Evolutionary conservation across 2,113 vertebrate species (phyloP).

Genomic region (Deroptyus accipitrinus): DNA sequence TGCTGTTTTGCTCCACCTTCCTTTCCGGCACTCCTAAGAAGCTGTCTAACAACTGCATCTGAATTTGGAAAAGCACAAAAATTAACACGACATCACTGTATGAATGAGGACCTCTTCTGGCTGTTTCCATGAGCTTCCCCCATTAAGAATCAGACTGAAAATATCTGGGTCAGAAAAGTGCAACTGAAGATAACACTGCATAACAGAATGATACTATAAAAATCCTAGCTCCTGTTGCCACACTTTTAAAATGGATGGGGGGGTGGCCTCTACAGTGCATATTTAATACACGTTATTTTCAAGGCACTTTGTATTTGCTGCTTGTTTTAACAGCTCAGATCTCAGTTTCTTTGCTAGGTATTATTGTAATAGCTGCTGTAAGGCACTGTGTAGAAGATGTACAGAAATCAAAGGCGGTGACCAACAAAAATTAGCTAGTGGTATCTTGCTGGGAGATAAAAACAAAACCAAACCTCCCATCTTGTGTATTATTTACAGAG

Average conservation of each 20-base stretch:
- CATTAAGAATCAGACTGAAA: neutral
- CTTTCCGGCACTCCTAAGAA: neutral
- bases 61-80: neutral
- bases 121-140: constrained; percentile 35
- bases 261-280: neutral
- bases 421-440: neutral
- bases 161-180: constrained; percentile 34
- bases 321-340: neutral
- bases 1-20: neutral
- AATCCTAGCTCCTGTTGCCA: neutral
- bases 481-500: neutral
- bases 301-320: neutral
- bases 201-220: neutral
- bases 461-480: neutral
- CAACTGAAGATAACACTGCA: neutral
- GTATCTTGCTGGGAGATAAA: neutral
- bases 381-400: neutral
- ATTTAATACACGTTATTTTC: neutral
- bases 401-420: neutral
- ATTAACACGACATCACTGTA: neutral
- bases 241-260: neutral
- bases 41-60: neutral
- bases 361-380: neutral
- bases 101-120: constrained; percentile 65
- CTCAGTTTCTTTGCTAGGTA: neutral